Evolutionary conservation across 2,797 vertebrate genomes (phyloP).

Genomic region (Chloroceryle amazona): DNA sequence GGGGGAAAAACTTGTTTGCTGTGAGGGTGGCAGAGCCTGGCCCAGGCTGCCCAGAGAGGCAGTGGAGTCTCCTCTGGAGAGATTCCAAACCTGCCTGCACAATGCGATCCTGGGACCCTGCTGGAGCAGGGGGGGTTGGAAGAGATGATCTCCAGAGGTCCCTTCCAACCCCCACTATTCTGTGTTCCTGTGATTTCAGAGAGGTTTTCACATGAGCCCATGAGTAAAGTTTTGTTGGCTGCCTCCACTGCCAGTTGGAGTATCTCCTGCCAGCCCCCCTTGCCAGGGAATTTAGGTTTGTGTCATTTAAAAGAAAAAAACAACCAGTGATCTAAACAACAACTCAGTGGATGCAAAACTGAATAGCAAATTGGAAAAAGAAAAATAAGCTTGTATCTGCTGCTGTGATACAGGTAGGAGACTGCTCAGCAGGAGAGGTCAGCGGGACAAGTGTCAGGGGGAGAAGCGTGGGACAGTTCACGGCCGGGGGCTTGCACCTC

Average conservation of each 20-base stretch:
- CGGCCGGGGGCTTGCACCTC: neutral
- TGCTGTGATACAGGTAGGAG: neutral
- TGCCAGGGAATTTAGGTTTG: slow-evolving; percentile 1
- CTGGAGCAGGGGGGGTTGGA: neutral
- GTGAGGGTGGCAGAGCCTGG: neutral
- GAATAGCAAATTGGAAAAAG: neutral
- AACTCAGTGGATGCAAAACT: neutral
- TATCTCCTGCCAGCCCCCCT: neutral
- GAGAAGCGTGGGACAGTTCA: neutral
- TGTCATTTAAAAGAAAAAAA: neutral
- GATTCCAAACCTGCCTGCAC: neutral
- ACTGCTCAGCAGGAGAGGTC: neutral
- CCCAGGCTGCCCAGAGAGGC: neutral
- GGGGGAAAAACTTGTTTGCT: neutral
- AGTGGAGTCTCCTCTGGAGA: neutral
- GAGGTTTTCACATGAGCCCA: neutral
- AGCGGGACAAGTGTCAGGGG: neutral
- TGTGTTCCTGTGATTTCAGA: neutral
- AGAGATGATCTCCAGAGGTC: neutral
- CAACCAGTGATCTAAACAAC: neutral
- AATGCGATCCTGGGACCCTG: neutral
- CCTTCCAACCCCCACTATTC: neutral
- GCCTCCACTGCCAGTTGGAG: neutral
- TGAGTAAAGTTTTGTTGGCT: slow-evolving; percentile 19
- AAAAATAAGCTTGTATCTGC: neutral